Evolutionary conservation across 2,113 vertebrate species (phyloP), one percentile per base, ranked within the genome.

Genomic region (Zeus faber): DNA sequence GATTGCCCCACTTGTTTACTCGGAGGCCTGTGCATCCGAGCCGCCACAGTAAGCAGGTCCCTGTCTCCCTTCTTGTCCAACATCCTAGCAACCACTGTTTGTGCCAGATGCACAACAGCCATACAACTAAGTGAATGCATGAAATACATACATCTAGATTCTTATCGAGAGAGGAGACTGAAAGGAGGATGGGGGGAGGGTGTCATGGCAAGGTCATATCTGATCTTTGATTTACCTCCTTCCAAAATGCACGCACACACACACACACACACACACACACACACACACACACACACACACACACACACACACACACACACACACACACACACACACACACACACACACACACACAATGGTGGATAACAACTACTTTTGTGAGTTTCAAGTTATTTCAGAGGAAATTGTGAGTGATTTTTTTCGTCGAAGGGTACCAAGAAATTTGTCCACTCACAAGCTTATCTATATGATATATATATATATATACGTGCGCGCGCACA

Each of bases 61-160:
- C 57, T 55, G 58, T 70, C 54, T 49, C 47, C 67, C 58, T 62
- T 65, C 82, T 79, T 85, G 70, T 82, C 67, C 70, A 48, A 53
- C 55, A 65, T 60, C 80, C 54, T 83, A 81, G 77, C 79, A 83
- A 86, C 80, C 50, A 1, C 16, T 64, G 53, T 81, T 62, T 82
- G 73, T 77, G 81, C 77, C 70, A 57, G 77, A 84, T 73, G 59
- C 63, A 78, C 74, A 70, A 72, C 49, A 69, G 52, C 54, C 4
- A 17, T 20, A 58, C 60, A 67, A 37, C 62, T 23, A 52, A 52
- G 61, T 41, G 3, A 67, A 77, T 77, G 56, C 67, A 72, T 70
- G 56, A 64, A 69, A 47, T 77, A 79, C 73, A 57, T 72, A 58
- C 56, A 74, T 37, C 29, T 43, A 49, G 41, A 54, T 40, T 23